Percentiles rank a stretch among this genome's conserved stretches.
Conservation (phyloP, 2,888 invertebrate species). For the Epinotia nisella region DNA sequence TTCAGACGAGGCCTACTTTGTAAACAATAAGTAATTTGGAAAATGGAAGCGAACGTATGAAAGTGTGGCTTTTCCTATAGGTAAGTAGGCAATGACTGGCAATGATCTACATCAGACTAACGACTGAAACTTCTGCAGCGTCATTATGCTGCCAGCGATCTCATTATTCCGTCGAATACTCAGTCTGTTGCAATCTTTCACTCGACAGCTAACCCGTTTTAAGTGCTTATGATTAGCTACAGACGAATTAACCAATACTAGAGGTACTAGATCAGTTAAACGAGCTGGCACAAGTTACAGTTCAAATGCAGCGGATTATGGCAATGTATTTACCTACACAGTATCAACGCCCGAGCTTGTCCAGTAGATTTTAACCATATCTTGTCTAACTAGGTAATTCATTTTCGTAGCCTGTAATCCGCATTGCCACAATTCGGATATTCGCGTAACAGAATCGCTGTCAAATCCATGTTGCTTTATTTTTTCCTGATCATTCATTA, state of each 20-base stretch:
- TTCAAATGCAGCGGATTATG: constrained; percentile 65
- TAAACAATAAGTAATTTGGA: constrained; percentile 67
- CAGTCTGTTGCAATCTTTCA: constrained; percentile 60
- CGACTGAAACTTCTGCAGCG: constrained; percentile 65
- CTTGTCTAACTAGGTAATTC: constrained; percentile 38
- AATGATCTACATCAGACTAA: constrained; percentile 64
- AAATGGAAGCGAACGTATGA: constrained; percentile 62
- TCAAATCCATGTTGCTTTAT: constrained; percentile 61
- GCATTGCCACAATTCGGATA: constrained; percentile 29
- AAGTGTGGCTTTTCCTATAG: constrained; percentile 60
- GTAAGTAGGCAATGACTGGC: constrained; percentile 59
- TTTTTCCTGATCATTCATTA: constrained; percentile 58
- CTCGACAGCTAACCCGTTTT: constrained; percentile 50
- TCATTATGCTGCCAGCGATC: constrained; percentile 63
- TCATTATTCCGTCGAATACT: constrained; percentile 56
- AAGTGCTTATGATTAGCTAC: constrained; percentile 55
- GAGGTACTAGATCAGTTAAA: constrained; percentile 67
- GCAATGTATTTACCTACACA: constrained; percentile 58
- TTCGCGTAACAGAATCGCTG: constrained; percentile 42
- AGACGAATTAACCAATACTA: no score
- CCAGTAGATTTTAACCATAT: constrained; percentile 38
- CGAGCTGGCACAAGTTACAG: constrained; percentile 63
- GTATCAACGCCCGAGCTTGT: constrained; percentile 50
- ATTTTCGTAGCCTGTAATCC: constrained; percentile 32
- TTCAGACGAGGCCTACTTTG: constrained; percentile 55